Evolutionary conservation across 2,113 vertebrate species (phyloP), one percentile per base, ranked within the genome.

Genomic region (Triplophysa dalaica): DNA sequence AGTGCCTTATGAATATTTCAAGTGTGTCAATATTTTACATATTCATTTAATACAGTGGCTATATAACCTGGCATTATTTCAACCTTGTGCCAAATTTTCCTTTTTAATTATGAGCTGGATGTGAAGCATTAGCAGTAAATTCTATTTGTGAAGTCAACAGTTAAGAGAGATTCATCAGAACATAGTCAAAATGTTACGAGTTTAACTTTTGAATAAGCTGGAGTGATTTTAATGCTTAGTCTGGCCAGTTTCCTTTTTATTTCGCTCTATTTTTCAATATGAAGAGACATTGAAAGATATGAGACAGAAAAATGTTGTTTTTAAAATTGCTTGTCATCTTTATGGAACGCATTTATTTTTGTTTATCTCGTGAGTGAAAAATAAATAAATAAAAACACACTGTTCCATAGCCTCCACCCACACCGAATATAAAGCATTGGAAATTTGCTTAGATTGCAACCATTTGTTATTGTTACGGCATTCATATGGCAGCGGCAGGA

Each of bases 381-480:
- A 14, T 58, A 58, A n/a, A 21, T 21, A 10, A 21, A n/a, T 21
- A 58, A n/a, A 58, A 17, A 17, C 50, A 43, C 22, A 41, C 16
- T 68, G 52, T 79, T 70, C 52, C 67, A 80, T 80, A 75, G 52
- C 65, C 75, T 81, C 68, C 76, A 38, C 78, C 82, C 60, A 43
- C 78, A 21, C 64, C 62, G 70, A 63, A 62, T 77, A 79, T 89
- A 77, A 82, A 87, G 85, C 86, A 84, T 24, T 14, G 79, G 52
- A 67, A 87, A 83, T 62, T 72, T 79, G 38, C 60, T 45, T 79
- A 63, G 67, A 77, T 76, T 81, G 74, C 61, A 60, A 48, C 69
- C 79, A 85, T 86, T 83, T 86, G 66, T 90, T 86, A 84, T 77
- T 79, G 67, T 86, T 82, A 72, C 81, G 29, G 68, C 66, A 73